Percentiles rank a stretch among this genome's conserved stretches.
These are phyloP conservation scores for Andrena bucephala DNA, from an alignment of 2,888 invertebrate species.

Conservation along the genomic window DNA sequence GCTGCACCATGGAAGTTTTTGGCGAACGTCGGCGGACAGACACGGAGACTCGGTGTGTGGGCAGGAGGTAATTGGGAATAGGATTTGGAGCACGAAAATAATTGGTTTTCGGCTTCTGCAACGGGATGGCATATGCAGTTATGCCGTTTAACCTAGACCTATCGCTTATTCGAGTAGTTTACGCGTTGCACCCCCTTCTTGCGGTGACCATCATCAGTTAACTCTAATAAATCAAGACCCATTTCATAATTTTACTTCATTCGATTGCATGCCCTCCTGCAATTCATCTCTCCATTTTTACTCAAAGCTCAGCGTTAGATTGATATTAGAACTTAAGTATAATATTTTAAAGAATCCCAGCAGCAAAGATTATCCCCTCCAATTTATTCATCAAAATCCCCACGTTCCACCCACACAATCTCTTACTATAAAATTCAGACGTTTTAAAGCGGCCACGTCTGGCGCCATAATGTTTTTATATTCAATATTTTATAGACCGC, in stretches of 20 bases:
- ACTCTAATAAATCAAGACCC: background rate
- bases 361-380: no score
- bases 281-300: no score
- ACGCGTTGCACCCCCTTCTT: slow-evolving; percentile 3
- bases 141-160: slow-evolving; percentile 74
- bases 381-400: no score
- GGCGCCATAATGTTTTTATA: background rate
- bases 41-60: slow-evolving; percentile 41
- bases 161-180: slow-evolving; percentile 68
- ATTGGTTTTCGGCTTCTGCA: slow-evolving; percentile 76
- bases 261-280: background rate
- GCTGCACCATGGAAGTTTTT: slow-evolving; percentile 58
- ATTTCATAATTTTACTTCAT: background rate
- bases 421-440: background rate
- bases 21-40: slow-evolving; percentile 69
- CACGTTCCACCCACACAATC: background rate
- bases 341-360: no score
- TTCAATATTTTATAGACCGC: background rate
- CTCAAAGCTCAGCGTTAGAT: no score
- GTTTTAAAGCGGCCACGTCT: background rate
- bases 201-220: background rate
- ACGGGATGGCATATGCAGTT: slow-evolving; percentile 63
- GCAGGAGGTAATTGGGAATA: slow-evolving; percentile 79
- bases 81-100: slow-evolving; percentile 83
- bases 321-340: no score